phyloP scores from a whole-genome alignment of 2,797 vertebrate genomes.

The Dryobates pubescens region DNA sequence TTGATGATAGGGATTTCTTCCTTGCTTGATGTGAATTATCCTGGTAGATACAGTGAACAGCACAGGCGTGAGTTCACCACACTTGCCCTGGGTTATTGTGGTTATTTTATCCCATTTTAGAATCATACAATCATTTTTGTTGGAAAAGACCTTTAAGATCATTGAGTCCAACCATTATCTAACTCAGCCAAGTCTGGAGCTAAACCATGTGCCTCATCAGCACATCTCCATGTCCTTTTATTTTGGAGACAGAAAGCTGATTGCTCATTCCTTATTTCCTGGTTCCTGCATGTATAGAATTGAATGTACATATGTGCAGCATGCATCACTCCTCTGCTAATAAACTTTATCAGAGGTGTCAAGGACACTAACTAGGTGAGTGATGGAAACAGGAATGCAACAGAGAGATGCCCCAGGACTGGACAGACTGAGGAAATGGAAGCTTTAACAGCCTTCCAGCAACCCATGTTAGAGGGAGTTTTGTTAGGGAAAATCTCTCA shows the following conservation, averaged over 20 bases:
- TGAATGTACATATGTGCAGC: accelerated
- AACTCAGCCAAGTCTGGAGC: no score
- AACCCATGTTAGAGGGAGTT: not conserved
- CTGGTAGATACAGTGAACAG: accelerated
- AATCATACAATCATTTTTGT: no score
- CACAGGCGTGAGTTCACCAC: accelerated
- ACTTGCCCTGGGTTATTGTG: not conserved
- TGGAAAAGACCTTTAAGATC: no score
- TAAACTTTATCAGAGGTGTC: not conserved
- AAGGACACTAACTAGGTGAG: accelerated
- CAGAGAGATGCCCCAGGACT: not conserved
- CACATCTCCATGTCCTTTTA: no score
- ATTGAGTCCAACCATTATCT: no score
- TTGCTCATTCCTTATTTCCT: not conserved
- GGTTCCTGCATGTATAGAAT: not conserved
- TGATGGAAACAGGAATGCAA: accelerated
- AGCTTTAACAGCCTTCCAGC: not conserved
- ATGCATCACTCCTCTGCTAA: not conserved
- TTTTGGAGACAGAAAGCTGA: not conserved
- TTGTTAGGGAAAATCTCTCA: not conserved
- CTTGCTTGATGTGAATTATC: not conserved
- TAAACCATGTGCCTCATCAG: no score
- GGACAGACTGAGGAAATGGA: not conserved
- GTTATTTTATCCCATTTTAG: not conserved
- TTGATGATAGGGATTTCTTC: not conserved